These are phyloP conservation scores for Amphipoea lucens DNA, from an alignment of 2,888 invertebrate species.

Conservation along the genomic window DNA sequence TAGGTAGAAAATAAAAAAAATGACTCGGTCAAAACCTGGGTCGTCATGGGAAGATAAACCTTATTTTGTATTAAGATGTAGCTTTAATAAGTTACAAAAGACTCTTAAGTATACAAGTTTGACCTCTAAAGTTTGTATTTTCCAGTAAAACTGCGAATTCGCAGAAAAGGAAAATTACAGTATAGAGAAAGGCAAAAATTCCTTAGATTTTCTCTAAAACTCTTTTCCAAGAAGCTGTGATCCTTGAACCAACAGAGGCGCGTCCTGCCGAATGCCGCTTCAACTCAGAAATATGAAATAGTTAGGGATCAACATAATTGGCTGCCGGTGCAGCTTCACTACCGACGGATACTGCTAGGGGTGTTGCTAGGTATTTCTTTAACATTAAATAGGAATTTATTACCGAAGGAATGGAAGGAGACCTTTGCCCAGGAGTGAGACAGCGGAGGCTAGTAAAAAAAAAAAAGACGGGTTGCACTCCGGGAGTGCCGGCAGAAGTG, in stretches of 20 bases:
- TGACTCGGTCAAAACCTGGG: too few species aligned
- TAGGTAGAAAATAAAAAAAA: too few species aligned
- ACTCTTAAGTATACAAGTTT: background rate
- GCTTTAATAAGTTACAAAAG: background rate
- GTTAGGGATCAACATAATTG: constrained; percentile 66
- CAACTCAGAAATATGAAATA: constrained; percentile 26
- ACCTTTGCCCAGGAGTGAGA: too few species aligned
- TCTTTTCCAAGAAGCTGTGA: background rate
- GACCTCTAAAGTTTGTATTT: background rate
- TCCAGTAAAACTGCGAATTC: background rate
- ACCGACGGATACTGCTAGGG: constrained; percentile 29
- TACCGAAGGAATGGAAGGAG: too few species aligned
- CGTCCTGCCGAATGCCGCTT: background rate
- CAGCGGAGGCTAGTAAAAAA: too few species aligned
- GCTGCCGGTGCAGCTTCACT: constrained; percentile 37
- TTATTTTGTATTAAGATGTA: too few species aligned
- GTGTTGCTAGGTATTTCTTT: background rate
- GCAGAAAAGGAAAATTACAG: background rate
- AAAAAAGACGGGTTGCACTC: too few species aligned
- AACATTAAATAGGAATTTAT: too few species aligned
- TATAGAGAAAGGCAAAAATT: background rate
- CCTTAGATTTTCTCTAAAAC: background rate
- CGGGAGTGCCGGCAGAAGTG: too few species aligned
- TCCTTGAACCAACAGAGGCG: background rate
- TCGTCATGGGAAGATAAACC: too few species aligned